Evolutionary conservation across 1,140 invertebrate genomes (phyloP), one percentile per base, ranked within the genome.

Genomic region (Trissolcus basalis): DNA sequence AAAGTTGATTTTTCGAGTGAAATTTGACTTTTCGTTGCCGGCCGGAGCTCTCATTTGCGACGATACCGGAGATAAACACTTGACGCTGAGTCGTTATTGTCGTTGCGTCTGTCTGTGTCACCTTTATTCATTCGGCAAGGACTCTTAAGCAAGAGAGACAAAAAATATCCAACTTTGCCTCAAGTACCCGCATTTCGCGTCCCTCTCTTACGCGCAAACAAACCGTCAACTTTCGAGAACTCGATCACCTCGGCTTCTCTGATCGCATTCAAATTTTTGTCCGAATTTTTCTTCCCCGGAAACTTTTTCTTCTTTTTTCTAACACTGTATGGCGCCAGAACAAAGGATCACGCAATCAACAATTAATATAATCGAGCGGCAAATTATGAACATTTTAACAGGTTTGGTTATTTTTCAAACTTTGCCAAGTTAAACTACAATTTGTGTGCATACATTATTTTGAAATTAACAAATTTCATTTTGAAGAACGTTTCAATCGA

Each of bases 201-300:
- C 58, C 45, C 63, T 61, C 60, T 27, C 19, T n/a, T n/a, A 33
- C 60, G 39, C 16, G 65, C 77, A 78, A 78, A 78, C 77, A 78
- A 70, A 74, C 71, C 61, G 19, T 59, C 43, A 74, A 78, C 64
- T 78, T 78, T 74, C 68, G 33, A 73, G 70, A 74, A 72, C 69
- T 63, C 63, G 44, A 58, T 51, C 44, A 39, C 32, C 50, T 48
- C 43, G 50, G 50, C 54, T 51, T 65, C 43, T 55, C 43, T 55
- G 35, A 70, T 64, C 55, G 41, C 65, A 44, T 35, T 53, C 43
- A 56, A 71, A 65, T 77, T 27, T 51, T 64, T 35, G n/a, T 19
- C 64, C 7, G 53, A 41, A 39, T 19, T 36, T 50, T 47, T 41
- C 19, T 51, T 53, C 70, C 45, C 43, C 19, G 6, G 19, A 27